Base-by-base conservation (phyloP, 2,113 vertebrate species). In the Gymnocephalus cernua region DNA sequence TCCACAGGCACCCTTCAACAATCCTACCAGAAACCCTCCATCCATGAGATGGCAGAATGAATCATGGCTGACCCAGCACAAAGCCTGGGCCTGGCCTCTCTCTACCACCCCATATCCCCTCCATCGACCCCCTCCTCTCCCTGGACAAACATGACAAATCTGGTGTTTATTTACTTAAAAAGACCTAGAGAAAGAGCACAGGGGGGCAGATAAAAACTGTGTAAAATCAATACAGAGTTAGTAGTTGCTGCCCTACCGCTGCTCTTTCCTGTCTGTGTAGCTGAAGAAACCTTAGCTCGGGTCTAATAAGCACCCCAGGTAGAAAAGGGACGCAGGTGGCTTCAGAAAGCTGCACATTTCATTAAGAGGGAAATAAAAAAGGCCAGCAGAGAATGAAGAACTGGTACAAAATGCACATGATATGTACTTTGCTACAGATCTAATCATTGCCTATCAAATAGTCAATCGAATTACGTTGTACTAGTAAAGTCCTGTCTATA, bases 111-210 rank as follows among this genome's bases (percentile, higher is more conserved):
- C 66, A 68, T 45, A 53, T 74, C 72, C 67, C 67, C 69, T 82
- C 69, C 58, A 83, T 86, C 82, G 9, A 90, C 78, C 70, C 86
- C 74, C 82, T 84, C 86, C 53, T 83, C 84, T 88, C 86, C 76
- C 91, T 85, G 86, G 84, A 90, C 85, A 89, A 92, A 93, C 89
- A 93, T 94, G 95, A 95, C 93, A 95, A 95, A 95, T 95, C 91
- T 93, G 91, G 88, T 95, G 93, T 95, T 96, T 95, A 95, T 95
- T 96, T 95, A 95, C 95, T 93, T 91, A 82, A 91, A 93, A 93
- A 93, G 88, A 89, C 89, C 87, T 65, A 82, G 79, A 90, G 86
- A 93, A 86, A 86, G 87, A 87, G 87, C 81, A 90, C 89, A 83
- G 86, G 86, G 58, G 87, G 76, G 79, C 76, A 74, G 88, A 88